phyloP scores from a whole-genome alignment of 2,888 invertebrate genomes.

The Atethmia centrago region DNA sequence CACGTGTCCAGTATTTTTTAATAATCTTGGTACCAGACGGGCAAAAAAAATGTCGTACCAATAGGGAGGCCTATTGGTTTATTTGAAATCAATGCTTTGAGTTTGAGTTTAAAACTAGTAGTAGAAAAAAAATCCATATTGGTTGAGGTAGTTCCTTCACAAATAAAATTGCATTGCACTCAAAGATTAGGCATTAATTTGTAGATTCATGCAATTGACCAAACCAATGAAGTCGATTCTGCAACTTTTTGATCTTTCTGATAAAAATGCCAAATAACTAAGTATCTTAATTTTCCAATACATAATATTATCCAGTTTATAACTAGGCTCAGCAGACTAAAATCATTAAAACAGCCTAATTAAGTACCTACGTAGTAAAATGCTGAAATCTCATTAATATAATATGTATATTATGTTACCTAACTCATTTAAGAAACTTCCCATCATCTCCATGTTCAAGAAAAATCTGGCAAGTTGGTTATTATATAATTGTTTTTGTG shows the following conservation, averaged over 20 bases:
- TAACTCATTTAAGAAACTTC: too few species aligned
- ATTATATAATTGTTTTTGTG: too few species aligned
- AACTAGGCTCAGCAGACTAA: neutral
- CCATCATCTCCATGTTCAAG: too few species aligned
- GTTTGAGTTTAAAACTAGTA: too few species aligned
- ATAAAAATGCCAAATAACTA: neutral
- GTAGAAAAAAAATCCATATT: neutral
- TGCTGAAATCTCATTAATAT: slow-evolving; percentile 28
- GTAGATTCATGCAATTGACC: neutral
- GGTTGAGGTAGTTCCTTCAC: neutral
- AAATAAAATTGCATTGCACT: neutral
- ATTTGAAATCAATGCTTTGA: too few species aligned
- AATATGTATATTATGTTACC: neutral
- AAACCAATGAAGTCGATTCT: neutral
- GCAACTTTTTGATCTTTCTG: neutral
- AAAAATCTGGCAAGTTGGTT: too few species aligned
- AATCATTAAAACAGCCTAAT: slow-evolving; percentile 16
- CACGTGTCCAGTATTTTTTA: too few species aligned
- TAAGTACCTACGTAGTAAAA: slow-evolving; percentile 13
- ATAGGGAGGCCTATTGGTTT: too few species aligned
- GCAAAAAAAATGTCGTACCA: too few species aligned
- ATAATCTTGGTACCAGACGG: too few species aligned
- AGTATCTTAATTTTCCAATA: neutral
- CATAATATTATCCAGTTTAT: neutral
- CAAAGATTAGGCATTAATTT: neutral